Evolutionary conservation across 2,888 invertebrate species (phyloP), one percentile per base, ranked within the genome.

Genomic region (Amphipoea lucens): DNA sequence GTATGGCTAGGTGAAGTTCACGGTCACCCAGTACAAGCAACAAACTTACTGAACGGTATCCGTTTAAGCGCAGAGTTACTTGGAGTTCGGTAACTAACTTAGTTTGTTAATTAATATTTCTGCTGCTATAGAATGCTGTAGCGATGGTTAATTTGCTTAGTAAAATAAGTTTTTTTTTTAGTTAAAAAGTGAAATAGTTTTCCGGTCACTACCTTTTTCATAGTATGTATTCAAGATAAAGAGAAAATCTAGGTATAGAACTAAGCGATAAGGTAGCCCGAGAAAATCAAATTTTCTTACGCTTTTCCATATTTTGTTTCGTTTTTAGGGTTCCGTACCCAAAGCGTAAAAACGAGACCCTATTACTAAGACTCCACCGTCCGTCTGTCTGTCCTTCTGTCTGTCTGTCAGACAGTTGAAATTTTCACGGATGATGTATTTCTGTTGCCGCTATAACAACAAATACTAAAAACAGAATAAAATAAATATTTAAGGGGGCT

Each of bases 101-200:
- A 57, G 74, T 72, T 77, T 54, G 72, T 76, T 76, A 86, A 74
- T 82, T 83, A 76, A 72, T 87, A 83, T 86, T 83, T 75, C 75
- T 65, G 48, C 63, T 67, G 45, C 57, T 23, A 36, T 54, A 51
- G 40, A 74, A 60, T 36, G 42, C 29, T 67, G 29, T 2, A 42
- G 54, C 12, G 20, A 65, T 36, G 57, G 40, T 29, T 73, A 66
- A 76, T 62, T 62, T 23, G 65, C 29, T 62, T 68, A 57, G 62
- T 78, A 63, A 57, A 36, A 76, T 65, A 42, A 45, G 62, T 63
- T 29, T 40, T 66, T 0, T 29, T 48, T 66, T 0, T 42, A 6
- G 7, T 48, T 23, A 7, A 29, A 57, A 67, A 40, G 3, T 20
- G n/a, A 14, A 6, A 51, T 29, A 20, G n/a, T 17, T 63, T 54